phyloP scores from a whole-genome alignment of 2,888 invertebrate species.

The Drosophila nigricruria region DNA sequence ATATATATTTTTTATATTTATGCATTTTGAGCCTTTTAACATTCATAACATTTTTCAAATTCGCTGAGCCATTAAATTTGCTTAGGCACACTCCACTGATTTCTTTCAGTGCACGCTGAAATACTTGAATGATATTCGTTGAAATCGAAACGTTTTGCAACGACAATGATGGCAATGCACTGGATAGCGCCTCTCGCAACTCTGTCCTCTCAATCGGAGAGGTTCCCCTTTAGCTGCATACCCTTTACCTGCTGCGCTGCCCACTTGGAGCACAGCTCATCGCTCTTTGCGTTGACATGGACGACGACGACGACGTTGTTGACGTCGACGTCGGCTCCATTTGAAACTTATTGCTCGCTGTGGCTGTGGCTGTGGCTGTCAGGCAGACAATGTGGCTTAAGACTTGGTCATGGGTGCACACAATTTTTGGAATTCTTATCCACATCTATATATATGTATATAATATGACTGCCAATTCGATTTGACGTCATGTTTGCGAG shows the following conservation, averaged over 20 bases:
- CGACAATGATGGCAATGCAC: slow-evolving; percentile 32
- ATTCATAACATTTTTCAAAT: not conserved
- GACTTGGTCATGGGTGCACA: slow-evolving; percentile 18
- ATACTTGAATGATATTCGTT: slow-evolving; percentile 52
- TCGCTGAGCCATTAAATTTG: slow-evolving; percentile 7
- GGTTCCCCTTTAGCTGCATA: not conserved
- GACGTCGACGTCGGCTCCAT: slow-evolving; percentile 62
- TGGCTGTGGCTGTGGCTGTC: slow-evolving; percentile 71
- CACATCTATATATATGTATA: slow-evolving; percentile 5
- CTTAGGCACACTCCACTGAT: slow-evolving; percentile 11
- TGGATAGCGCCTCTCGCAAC: slow-evolving; percentile 14
- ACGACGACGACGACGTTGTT: slow-evolving; percentile 36
- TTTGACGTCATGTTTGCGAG: slow-evolving; percentile 49
- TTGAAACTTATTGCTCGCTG: slow-evolving; percentile 77
- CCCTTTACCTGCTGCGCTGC: not conserved
- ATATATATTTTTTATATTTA: not conserved
- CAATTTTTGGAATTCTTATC: slow-evolving; percentile 55
- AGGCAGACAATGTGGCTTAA: slow-evolving; percentile 53
- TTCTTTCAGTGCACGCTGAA: slow-evolving; percentile 56
- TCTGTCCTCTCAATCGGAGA: not conserved
- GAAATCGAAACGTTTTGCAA: slow-evolving; percentile 66
- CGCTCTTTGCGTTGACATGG: slow-evolving; percentile 63
- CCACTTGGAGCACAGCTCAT: slow-evolving; percentile 41
- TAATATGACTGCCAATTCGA: slow-evolving; percentile 56
- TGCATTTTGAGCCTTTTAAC: not conserved